Percentiles rank a stretch among this genome's conserved stretches.
These are phyloP conservation scores for Drosophila kambysellisi DNA, from an alignment of 2,888 invertebrate species.

Conservation along the genomic window DNA sequence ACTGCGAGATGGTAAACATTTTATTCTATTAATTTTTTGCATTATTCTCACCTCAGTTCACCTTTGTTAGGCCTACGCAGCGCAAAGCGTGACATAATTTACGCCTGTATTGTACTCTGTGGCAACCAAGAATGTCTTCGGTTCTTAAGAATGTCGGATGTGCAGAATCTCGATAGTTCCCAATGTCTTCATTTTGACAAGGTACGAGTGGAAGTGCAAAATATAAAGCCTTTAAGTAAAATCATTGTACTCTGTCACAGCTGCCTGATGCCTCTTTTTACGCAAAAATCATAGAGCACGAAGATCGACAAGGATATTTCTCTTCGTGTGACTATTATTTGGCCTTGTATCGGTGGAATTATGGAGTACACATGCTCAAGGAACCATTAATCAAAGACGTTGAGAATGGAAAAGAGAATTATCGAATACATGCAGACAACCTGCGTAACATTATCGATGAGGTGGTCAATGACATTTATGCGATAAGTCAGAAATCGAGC, in stretches of 20 bases:
- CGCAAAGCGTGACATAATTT: conserved; percentile 52
- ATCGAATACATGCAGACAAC: conserved; percentile 26
- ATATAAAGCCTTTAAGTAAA: not conserved
- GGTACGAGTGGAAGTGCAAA: conserved; percentile 8
- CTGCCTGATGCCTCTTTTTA: not conserved
- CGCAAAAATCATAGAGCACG: not conserved
- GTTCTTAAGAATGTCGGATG: conserved; percentile 40
- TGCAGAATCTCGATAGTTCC: conserved; percentile 49
- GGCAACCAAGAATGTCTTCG: conserved; percentile 42
- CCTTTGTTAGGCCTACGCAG: conserved; percentile 49
- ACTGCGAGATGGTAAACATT: conserved; percentile 89
- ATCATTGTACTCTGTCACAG: not conserved
- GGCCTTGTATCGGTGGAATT: rapidly evolving
- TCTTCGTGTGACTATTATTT: not conserved
- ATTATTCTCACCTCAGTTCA: not conserved
- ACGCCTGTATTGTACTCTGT: conserved; percentile 49
- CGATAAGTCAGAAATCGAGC: conserved; percentile 27
- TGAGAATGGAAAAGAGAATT: conserved; percentile 23
- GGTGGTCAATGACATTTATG: conserved; percentile 46
- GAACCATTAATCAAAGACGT: conserved; percentile 22
- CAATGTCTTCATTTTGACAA: conserved; percentile 52
- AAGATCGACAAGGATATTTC: not conserved
- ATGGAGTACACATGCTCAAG: not conserved
- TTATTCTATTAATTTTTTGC: not conserved
- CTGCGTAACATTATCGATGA: conserved; percentile 49